Percentiles rank a stretch among this genome's conserved stretches.
phyloP scores from a whole-genome alignment of 2,113 vertebrate species.

The Cavia porcellus region DNA sequence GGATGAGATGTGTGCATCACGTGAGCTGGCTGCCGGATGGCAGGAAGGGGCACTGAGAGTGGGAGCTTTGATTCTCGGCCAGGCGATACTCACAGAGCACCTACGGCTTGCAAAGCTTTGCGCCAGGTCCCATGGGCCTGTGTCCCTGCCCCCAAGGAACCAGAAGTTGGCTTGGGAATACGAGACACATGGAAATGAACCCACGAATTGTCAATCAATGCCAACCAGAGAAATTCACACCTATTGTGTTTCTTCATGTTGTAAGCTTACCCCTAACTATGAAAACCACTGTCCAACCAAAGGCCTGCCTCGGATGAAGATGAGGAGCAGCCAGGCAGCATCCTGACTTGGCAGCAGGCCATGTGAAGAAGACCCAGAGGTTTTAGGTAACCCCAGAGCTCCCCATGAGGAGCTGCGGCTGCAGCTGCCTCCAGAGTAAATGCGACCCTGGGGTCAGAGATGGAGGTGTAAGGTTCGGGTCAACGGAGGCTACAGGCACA shows the following conservation, averaged over 20 bases:
- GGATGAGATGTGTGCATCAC: neutral
- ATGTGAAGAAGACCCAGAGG: neutral
- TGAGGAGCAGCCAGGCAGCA: neutral
- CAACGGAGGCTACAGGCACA: neutral
- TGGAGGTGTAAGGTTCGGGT: neutral
- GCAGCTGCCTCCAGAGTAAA: neutral
- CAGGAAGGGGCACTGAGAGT: neutral
- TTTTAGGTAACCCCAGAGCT: slow-evolving; percentile 21
- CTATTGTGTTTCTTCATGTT: neutral
- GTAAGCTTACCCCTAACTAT: neutral
- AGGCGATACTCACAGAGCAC: neutral
- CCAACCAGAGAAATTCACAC: neutral
- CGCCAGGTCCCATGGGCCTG: neutral
- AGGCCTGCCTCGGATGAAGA: neutral
- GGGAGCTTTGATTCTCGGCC: neutral
- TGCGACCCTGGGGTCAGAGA: neutral
- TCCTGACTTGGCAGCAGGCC: neutral
- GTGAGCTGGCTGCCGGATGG: neutral
- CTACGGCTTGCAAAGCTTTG: neutral
- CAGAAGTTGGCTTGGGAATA: neutral
- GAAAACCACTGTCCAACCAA: neutral
- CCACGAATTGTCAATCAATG: neutral
- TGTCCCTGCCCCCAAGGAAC: neutral
- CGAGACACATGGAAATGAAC: neutral
- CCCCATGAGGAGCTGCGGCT: neutral